Evolutionary conservation across 2,888 invertebrate genomes (phyloP), one percentile per base, ranked within the genome.

Genomic region (Troglohyphantes excavatus): DNA sequence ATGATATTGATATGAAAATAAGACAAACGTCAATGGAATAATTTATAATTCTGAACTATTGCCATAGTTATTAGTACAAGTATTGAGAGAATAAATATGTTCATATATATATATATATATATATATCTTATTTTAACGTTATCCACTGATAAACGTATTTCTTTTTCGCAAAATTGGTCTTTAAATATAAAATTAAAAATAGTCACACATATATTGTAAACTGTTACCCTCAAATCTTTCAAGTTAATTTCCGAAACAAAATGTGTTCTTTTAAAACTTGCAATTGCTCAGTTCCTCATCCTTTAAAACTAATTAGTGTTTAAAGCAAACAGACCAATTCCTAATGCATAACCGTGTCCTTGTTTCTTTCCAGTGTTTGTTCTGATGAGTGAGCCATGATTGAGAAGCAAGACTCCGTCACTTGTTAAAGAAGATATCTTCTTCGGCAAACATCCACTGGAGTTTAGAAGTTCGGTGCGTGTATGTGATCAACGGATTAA

Each of bases 321-420:
- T n/a, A 63, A 43, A 27, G 6, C n/a, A 65, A 63, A 63, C 33
- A 63, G 33, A 63, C 23, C 33, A 63, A 33, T 46, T 43, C 19
- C 63, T 33, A 39, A 59, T 23, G 33, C 26, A 19, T 53, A 27
- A 29, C 26, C n/a, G 21, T 2, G 59, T 17, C 63, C 43, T 7
- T 17, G 33, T 23, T 6, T 63, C 63, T 43, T 43, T 63, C 19
- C 63, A 63, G 76, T 63, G 26, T 78, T 43, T 78, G 63, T 43
- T 65, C 59, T 17, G 33, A 21, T 63, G 39, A 43, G n/a, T 39
- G 23, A 7, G 19, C 63, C 13, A 43, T 78, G 76, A 39, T 7
- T 33, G 21, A 59, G 33, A 63, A 63, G 13, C 61, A 61, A 78
- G 17, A 13, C 23, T 26, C 17, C 23, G 39, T 1, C 63, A 43